Evolutionary conservation across 2,888 invertebrate species (phyloP).

Genomic region (Dyspetes luteomarginatus): DNA sequence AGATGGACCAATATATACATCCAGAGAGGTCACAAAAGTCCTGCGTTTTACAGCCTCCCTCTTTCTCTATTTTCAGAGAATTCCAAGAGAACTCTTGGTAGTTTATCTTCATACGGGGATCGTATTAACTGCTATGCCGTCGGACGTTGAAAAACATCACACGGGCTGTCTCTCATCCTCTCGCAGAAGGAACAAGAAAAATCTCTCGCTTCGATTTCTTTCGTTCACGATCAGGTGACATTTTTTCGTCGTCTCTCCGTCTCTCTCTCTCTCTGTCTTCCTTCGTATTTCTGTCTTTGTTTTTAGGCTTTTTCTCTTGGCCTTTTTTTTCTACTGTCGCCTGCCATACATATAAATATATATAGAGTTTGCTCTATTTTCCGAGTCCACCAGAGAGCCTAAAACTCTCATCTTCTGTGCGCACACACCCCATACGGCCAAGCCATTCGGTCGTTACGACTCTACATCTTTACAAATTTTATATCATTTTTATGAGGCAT

Average conservation of each 20-base stretch:
- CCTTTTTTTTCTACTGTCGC: slow-evolving; percentile 10
- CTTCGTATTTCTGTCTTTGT: slow-evolving; percentile 59
- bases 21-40: slow-evolving; percentile 23
- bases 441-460: slow-evolving; percentile 80
- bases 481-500: slow-evolving; percentile 83
- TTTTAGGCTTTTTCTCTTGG: slow-evolving; percentile 11
- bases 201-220: slow-evolving; percentile 69
- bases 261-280: slow-evolving; percentile 22
- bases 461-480: slow-evolving; percentile 83
- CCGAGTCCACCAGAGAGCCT: slow-evolving; percentile 47
- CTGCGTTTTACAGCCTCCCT: slow-evolving; percentile 51
- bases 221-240: slow-evolving; percentile 42
- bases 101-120: slow-evolving; percentile 73
- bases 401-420: slow-evolving; percentile 69
- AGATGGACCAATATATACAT: slow-evolving; percentile 28
- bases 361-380: slow-evolving; percentile 55
- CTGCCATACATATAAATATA: not conserved
- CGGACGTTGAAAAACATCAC: slow-evolving; percentile 36
- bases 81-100: slow-evolving; percentile 66
- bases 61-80: slow-evolving; percentile 66
- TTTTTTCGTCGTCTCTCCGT: slow-evolving; percentile 49
- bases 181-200: slow-evolving; percentile 17
- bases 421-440: slow-evolving; percentile 74
- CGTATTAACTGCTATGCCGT: slow-evolving; percentile 71
- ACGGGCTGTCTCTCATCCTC: not conserved